Evolutionary conservation across 2,113 vertebrate species (phyloP), one percentile per base, ranked within the genome.

Genomic region (Lophura nycthemera): DNA sequence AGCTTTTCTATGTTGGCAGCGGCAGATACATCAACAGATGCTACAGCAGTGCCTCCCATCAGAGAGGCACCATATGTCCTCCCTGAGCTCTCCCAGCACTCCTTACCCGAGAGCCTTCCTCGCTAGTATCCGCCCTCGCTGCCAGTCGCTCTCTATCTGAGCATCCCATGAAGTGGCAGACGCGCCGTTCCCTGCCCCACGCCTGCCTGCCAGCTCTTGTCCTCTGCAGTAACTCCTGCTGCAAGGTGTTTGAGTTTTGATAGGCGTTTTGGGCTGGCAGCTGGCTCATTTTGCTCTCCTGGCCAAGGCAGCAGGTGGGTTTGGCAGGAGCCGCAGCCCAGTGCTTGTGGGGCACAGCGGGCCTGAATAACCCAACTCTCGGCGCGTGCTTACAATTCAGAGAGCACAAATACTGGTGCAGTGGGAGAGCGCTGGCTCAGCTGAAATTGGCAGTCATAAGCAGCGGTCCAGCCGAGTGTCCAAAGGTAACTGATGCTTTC

Each of bases 311-410:
- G 81, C 0, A 9, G 27, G 77, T 21, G 66, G n/a, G 3, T 54
- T 85, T 84, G 88, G 84, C 75, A 72, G 91, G 34, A 74, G 71
- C 7, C 0, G 1, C 66, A 91, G 66, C 83, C 47, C 3, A 3
- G 36, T 20, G 16, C 63, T 64, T 2, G 0, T 0, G 0, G 52
- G 43, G 29, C 48, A 30, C 74, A 2, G 2, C 38, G 0, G 2
- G n/a, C 43, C 65, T 64, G 90, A 78, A 69, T 27, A 54, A 50
- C 30, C 0, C 9, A 1, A 1, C 25, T 86, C 83, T 45, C 0
- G 0, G 22, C 3, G 3, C 45, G 4, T 2, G 45, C 64, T 20
- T 38, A 32, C 36, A 5, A 0, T 2, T 8, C 45, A 67, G 59
- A 65, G 69, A 64, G 29, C 69, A 24, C 17, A 30, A 76, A 79